Conservation (phyloP, 2,797 vertebrate genomes). For the Cryptoprocta ferox region DNA sequence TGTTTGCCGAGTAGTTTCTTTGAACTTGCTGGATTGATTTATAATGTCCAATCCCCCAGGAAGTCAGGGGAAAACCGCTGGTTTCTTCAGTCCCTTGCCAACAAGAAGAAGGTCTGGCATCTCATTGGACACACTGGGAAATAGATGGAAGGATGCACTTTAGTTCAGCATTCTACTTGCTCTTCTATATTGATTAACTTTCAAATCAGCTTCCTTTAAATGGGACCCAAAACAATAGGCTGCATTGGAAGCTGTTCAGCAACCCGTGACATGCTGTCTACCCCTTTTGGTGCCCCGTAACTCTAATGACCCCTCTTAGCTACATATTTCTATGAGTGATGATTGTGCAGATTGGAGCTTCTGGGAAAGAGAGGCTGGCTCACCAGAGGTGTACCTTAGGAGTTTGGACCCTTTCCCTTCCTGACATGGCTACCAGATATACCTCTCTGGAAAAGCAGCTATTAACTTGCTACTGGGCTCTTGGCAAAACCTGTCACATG, state of each 20-base stretch:
- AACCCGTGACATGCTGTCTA: background rate
- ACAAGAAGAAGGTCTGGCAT: background rate
- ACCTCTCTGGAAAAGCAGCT: background rate
- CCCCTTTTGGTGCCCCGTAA: background rate
- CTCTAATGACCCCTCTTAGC: background rate
- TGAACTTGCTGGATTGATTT: background rate
- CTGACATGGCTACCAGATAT: background rate
- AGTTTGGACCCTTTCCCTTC: background rate
- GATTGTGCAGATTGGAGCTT: background rate
- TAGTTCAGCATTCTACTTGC: background rate
- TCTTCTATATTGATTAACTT: background rate
- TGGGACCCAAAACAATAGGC: background rate
- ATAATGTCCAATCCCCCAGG: background rate
- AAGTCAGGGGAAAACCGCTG: background rate
- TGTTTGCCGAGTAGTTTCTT: background rate
- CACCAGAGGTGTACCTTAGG: background rate
- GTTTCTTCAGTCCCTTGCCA: background rate
- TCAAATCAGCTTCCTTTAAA: background rate
- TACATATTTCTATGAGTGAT: background rate
- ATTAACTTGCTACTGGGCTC: background rate
- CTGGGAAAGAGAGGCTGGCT: background rate
- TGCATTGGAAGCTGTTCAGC: background rate
- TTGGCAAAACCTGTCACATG: background rate
- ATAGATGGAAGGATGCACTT: background rate
- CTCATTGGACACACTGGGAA: background rate